Evolutionary conservation across 53 echinoderm and acorn worm species (phyloP).

Genomic region (Patiria pectinifera): DNA sequence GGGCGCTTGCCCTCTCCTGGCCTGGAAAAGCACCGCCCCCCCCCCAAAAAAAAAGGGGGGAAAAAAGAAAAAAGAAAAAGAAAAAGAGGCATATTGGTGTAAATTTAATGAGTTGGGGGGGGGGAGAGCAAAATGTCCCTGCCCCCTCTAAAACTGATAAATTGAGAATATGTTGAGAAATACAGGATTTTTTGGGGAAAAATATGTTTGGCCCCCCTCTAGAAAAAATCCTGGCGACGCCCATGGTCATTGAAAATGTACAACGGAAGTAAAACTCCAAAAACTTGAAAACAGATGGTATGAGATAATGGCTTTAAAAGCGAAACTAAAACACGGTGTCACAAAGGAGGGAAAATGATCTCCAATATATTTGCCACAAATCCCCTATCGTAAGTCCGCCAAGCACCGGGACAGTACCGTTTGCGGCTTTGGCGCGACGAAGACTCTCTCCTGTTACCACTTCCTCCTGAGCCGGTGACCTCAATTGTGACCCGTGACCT

Average conservation of each 20-base stretch:
- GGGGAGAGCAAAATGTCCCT: too few species aligned
- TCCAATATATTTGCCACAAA: background rate
- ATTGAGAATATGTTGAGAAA: too few species aligned
- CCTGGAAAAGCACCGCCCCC: too few species aligned
- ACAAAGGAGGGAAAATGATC: background rate
- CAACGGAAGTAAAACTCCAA: background rate
- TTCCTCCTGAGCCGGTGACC: background rate
- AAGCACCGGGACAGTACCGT: background rate
- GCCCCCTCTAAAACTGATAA: too few species aligned
- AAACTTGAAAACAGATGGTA: background rate
- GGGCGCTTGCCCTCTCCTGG: too few species aligned
- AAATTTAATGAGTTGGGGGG: too few species aligned
- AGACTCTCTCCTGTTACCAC: background rate
- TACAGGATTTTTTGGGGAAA: too few species aligned
- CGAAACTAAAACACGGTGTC: background rate
- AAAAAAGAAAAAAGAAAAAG: too few species aligned
- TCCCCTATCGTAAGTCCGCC: background rate
- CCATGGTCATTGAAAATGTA: background rate
- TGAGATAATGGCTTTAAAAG: background rate
- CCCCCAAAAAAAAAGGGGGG: too few species aligned
- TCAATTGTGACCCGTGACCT: constrained; percentile 14
- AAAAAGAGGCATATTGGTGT: too few species aligned
- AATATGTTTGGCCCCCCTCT: too few species aligned
- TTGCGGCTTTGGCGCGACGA: background rate
- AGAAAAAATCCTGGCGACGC: background rate